Percentiles rank a stretch among this genome's conserved stretches.
These are phyloP conservation scores for Melanostigma gelatinosum DNA, from an alignment of 2,113 vertebrate genomes.

Conservation along the genomic window DNA sequence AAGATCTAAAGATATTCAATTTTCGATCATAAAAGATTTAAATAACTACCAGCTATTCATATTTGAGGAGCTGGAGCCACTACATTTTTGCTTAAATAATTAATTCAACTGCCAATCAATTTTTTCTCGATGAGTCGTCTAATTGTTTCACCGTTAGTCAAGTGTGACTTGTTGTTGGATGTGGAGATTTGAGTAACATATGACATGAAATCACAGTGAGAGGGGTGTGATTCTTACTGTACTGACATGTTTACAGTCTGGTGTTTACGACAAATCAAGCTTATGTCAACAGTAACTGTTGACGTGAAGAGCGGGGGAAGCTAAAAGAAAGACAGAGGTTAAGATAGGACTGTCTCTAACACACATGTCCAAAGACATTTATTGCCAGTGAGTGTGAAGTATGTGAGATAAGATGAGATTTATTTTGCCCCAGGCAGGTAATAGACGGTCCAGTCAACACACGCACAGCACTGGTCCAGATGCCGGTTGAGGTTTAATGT, in stretches of 20 bases:
- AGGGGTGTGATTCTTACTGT: not conserved
- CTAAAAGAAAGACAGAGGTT: slow-evolving; percentile 30
- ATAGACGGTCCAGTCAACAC: slow-evolving; percentile 16
- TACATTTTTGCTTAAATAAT: not conserved
- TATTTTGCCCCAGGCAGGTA: slow-evolving; percentile 10
- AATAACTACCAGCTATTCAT: not conserved
- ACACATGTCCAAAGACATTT: slow-evolving; percentile 48
- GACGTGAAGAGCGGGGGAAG: slow-evolving; percentile 32
- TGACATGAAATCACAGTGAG: not conserved
- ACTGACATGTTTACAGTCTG: not conserved
- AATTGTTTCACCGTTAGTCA: not conserved
- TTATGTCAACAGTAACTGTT: slow-evolving; percentile 54
- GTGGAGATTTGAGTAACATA: not conserved
- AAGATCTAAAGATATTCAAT: not conserved
- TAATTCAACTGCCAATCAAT: not conserved
- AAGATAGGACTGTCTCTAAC: slow-evolving; percentile 38
- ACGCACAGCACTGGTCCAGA: slow-evolving; percentile 5
- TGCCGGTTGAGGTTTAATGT: slow-evolving; percentile 29
- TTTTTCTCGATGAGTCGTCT: not conserved
- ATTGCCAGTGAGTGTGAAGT: slow-evolving; percentile 54
- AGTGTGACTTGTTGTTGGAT: not conserved
- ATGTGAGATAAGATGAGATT: slow-evolving; percentile 45
- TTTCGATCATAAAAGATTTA: not conserved
- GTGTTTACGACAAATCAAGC: slow-evolving; percentile 1
- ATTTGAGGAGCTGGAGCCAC: not conserved